phyloP scores from a whole-genome alignment of 2,113 vertebrate genomes.

The Manacus vitellinus region DNA sequence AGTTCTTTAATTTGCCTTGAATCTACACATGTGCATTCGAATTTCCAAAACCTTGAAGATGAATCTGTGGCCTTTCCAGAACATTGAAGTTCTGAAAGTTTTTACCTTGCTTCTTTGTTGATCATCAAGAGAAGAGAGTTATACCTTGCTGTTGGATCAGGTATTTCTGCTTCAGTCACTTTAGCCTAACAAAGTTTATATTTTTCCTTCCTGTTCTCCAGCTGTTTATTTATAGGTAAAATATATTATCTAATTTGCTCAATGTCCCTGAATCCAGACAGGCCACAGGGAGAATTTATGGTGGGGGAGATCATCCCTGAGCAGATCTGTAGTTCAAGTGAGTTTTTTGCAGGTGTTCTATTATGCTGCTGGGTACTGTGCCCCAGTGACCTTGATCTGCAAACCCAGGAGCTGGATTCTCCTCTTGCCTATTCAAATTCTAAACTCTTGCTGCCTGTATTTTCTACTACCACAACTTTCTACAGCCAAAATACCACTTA shows the following conservation, averaged over 20 bases:
- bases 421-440: background rate
- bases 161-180: background rate
- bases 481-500: background rate
- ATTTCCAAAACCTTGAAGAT: background rate
- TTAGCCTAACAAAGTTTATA: background rate
- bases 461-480: background rate
- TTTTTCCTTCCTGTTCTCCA: background rate
- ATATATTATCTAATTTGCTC: background rate
- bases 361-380: background rate
- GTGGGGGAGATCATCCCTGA: background rate
- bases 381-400: background rate
- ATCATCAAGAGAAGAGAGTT: background rate
- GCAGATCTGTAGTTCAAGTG: background rate
- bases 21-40: background rate
- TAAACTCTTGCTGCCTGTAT: background rate
- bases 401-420: background rate
- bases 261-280: background rate
- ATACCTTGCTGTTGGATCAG: background rate
- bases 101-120: background rate
- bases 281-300: background rate
- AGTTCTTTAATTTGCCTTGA: background rate
- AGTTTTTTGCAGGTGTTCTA: background rate
- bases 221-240: background rate
- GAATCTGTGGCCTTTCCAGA: background rate
- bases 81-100: background rate